A percentile compares a stretch with the other conserved stretches of the same genome.
Conservation (phyloP, 2,797 vertebrate genomes). For the Oreonectes daqikongensis region DNA sequence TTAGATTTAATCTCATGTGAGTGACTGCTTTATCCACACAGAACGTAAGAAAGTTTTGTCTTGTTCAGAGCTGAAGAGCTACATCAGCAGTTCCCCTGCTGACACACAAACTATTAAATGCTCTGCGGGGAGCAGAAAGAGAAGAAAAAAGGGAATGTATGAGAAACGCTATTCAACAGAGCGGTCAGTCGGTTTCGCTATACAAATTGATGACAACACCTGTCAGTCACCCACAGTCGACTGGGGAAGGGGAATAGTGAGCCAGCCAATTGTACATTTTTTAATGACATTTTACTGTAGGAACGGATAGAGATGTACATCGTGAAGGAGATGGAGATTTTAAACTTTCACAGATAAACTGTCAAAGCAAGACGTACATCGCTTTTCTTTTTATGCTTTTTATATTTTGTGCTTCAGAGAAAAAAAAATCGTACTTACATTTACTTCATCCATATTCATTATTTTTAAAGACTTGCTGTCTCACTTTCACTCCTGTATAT, state of each 20-base stretch:
- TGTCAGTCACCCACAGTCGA: conserved; percentile 42
- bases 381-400: not conserved
- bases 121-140: conserved; percentile 32
- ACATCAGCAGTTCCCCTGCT: conserved; percentile 29
- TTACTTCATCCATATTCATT: no score
- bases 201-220: conserved; percentile 42
- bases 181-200: conserved; percentile 41
- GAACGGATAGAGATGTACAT: conserved; percentile 9
- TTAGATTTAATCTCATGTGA: conserved; percentile 18
- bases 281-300: conserved; percentile 28
- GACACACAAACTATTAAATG: conserved; percentile 42
- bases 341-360: conserved; percentile 9
- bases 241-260: conserved; percentile 20
- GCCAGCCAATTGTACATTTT: conserved; percentile 36
- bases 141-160: conserved; percentile 34
- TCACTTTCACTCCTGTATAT: conserved; percentile 6
- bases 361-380: conserved; percentile 14
- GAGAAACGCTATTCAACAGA: conserved; percentile 38
- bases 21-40: conserved; percentile 20
- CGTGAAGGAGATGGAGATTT: conserved; percentile 13
- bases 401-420: not conserved
- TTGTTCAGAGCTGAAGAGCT: conserved; percentile 20
- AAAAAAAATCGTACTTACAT: no score
- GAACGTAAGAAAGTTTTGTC: conserved; percentile 12
- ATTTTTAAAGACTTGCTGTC: not conserved